These are phyloP conservation scores for Gila robusta DNA, from an alignment of 2,797 vertebrate genomes.

Conservation along the genomic window DNA sequence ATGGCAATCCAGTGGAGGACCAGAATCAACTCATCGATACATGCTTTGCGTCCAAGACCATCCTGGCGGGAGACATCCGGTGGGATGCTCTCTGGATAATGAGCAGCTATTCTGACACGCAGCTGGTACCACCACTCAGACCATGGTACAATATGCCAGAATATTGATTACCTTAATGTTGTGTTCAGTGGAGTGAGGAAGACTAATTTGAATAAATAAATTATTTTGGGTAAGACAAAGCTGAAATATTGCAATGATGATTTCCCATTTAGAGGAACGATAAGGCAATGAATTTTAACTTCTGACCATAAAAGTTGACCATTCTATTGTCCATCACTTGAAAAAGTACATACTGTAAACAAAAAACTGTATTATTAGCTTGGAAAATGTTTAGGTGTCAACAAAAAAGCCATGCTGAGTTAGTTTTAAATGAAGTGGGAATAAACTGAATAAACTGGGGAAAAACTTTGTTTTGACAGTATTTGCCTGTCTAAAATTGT, in stretches of 20 bases:
- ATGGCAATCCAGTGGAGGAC: constrained; percentile 72
- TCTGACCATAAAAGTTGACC: background rate
- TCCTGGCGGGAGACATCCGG: constrained; percentile 81
- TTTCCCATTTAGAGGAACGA: background rate
- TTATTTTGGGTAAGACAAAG: background rate
- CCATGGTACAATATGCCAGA: constrained; percentile 40
- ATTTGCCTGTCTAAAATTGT: background rate
- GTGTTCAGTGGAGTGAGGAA: constrained; percentile 28
- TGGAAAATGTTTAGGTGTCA: background rate
- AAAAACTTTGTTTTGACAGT: no score
- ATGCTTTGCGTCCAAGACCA: constrained; percentile 75
- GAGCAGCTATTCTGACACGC: constrained; percentile 70
- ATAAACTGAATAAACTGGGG: background rate
- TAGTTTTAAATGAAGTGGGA: background rate
- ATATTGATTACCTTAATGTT: constrained; percentile 60
- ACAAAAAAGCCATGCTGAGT: background rate
- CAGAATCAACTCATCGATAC: constrained; percentile 76
- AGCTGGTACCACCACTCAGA: constrained; percentile 60
- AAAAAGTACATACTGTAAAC: no score
- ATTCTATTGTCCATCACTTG: background rate
- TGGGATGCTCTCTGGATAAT: constrained; percentile 74
- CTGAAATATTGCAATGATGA: background rate
- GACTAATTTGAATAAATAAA: constrained; percentile 23
- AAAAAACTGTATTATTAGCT: background rate
- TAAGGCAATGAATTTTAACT: background rate